Percentiles rank a stretch among this genome's conserved stretches.
phyloP scores from a whole-genome alignment of 2,888 invertebrate genomes.

The Patella caerulea region DNA sequence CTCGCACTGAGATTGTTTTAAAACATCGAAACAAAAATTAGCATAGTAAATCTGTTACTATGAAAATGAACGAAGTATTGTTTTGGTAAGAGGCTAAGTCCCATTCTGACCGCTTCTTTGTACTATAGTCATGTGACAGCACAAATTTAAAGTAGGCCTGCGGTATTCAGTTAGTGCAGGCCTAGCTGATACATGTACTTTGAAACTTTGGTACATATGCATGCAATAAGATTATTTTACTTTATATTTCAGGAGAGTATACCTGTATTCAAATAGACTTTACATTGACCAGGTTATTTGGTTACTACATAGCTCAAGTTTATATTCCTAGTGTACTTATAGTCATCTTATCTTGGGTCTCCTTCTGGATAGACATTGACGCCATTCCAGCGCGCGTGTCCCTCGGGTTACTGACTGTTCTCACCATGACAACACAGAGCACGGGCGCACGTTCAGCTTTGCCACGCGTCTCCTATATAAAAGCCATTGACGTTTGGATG shows the following conservation, averaged over 20 bases:
- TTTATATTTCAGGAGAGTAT: constrained; percentile 27
- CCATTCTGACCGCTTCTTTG: too few species aligned
- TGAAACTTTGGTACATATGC: too few species aligned
- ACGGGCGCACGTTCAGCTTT: constrained; percentile 34
- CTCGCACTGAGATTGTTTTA: too few species aligned
- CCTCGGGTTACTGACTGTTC: constrained; percentile 39
- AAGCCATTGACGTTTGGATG: constrained; percentile 34
- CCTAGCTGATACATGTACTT: too few species aligned
- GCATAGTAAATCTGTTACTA: too few species aligned
- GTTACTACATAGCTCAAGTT: constrained; percentile 77
- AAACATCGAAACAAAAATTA: too few species aligned
- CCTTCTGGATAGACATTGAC: constrained; percentile 71
- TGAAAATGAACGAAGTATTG: too few species aligned
- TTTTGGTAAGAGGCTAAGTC: too few species aligned
- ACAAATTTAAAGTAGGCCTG: too few species aligned
- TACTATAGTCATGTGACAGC: too few species aligned
- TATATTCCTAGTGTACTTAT: constrained; percentile 73
- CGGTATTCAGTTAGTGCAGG: too few species aligned
- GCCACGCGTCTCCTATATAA: constrained; percentile 40
- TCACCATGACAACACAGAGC: constrained; percentile 43
- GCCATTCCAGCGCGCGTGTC: constrained; percentile 40
- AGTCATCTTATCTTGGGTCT: constrained; percentile 78
- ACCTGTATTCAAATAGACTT: constrained; percentile 74
- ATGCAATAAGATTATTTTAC: not conserved
- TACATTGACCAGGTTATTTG: constrained; percentile 85